Evolutionary conservation across 2,888 invertebrate genomes (phyloP).

Genomic region (Heliconius ismenius): DNA sequence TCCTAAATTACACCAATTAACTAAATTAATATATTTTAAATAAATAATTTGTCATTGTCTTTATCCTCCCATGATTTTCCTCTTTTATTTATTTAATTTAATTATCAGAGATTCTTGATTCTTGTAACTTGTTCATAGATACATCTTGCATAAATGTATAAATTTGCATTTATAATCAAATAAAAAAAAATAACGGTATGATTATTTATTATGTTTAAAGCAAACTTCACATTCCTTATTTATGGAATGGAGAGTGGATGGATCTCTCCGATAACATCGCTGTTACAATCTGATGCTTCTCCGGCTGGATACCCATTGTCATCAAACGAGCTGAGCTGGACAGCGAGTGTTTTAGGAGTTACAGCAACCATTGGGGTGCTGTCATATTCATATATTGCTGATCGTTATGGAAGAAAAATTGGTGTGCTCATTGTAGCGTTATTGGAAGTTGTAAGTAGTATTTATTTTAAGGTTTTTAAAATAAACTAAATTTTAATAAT

Average conservation of each 20-base stretch:
- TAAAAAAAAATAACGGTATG: neutral
- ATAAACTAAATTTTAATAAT: no score
- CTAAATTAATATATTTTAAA: no score
- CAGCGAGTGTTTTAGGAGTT: conserved; percentile 65
- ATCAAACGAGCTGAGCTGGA: conserved; percentile 59
- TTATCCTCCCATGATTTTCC: no score
- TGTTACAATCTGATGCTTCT: conserved; percentile 56
- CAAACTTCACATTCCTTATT: conserved; percentile 61
- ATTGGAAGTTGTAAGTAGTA: conserved; percentile 68
- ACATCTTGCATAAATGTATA: neutral
- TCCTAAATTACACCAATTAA: no score
- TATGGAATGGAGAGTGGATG: conserved; percentile 67
- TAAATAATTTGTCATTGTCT: no score
- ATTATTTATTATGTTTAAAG: conserved; percentile 51
- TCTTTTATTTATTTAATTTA: no score
- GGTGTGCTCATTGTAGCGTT: conserved; percentile 66
- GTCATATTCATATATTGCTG: conserved; percentile 63
- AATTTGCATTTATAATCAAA: neutral
- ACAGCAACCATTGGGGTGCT: conserved; percentile 64
- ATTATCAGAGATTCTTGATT: neutral
- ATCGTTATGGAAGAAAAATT: conserved; percentile 67
- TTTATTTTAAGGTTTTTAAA: neutral
- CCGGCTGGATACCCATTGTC: conserved; percentile 57
- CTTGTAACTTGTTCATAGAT: neutral
- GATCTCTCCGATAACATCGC: conserved; percentile 65